phyloP scores from a whole-genome alignment of 2,797 vertebrate genomes.

The Chloroceryle inda region DNA sequence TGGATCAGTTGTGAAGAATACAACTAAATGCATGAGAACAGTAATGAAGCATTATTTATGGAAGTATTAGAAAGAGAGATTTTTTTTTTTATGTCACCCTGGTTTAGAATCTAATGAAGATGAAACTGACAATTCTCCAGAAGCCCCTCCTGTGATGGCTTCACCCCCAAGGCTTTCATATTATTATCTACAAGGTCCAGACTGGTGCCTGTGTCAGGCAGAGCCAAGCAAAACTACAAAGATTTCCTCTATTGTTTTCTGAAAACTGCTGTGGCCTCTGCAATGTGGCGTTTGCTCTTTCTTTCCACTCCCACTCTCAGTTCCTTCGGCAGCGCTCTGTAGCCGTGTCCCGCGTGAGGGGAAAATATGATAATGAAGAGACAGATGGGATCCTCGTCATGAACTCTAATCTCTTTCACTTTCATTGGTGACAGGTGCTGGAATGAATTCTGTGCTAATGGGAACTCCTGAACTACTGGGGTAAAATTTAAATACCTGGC shows the following conservation, averaged over 20 bases:
- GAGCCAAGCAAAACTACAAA: background rate
- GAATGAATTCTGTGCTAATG: conserved; percentile 37
- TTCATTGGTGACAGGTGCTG: background rate
- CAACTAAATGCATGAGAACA: background rate
- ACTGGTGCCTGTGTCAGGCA: background rate
- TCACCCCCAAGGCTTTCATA: background rate
- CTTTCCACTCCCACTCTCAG: background rate
- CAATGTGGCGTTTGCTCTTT: background rate
- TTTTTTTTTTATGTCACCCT: background rate
- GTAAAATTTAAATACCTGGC: conserved; percentile 36
- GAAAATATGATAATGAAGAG: background rate
- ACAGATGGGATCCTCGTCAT: background rate
- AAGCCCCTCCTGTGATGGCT: background rate
- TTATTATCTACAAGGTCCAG: conserved; percentile 1
- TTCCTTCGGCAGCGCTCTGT: background rate
- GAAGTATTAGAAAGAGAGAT: background rate
- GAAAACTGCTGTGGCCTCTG: background rate
- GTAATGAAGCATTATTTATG: background rate
- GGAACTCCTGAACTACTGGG: conserved; percentile 11
- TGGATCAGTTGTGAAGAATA: background rate
- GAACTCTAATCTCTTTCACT: background rate
- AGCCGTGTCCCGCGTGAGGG: background rate
- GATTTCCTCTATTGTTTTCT: background rate
- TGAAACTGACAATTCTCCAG: background rate
- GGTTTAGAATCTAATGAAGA: background rate